Percentiles rank a stretch among this genome's conserved stretches.
Evolutionary conservation across 2,797 vertebrate genomes (phyloP).

Genomic region (Thamnophis elegans): DNA sequence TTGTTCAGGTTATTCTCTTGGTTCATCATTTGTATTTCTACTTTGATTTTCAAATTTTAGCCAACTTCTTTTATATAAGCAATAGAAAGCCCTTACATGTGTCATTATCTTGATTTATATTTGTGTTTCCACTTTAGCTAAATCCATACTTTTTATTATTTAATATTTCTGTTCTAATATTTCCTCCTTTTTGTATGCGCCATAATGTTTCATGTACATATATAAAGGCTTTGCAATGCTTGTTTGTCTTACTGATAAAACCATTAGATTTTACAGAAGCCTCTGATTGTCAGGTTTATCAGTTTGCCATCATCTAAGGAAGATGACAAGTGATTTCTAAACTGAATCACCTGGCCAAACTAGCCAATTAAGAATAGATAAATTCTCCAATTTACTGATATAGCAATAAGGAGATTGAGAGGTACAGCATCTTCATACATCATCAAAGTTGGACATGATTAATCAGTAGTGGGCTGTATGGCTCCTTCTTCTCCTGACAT

Average conservation of each 20-base stretch:
- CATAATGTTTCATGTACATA: neutral
- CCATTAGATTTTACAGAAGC: neutral
- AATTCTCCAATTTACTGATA: neutral
- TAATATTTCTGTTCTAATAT: neutral
- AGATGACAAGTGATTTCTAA: neutral
- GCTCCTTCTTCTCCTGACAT: neutral
- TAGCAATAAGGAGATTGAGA: neutral
- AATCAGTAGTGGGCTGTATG: neutral
- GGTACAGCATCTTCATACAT: neutral
- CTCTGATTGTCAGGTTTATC: neutral
- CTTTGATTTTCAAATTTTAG: neutral
- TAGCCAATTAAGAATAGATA: neutral
- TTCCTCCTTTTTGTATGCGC: neutral
- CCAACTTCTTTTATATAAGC: neutral
- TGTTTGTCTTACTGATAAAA: neutral
- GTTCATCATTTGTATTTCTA: neutral
- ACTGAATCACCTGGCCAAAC: neutral
- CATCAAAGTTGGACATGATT: neutral
- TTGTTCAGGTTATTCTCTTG: neutral
- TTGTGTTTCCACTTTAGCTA: neutral
- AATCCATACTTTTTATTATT: neutral
- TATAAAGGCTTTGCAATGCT: neutral
- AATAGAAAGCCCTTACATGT: neutral
- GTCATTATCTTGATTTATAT: neutral
- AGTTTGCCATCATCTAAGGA: neutral